Conservation (phyloP, 2,888 invertebrate genomes). For the Melieria crassipennis region DNA sequence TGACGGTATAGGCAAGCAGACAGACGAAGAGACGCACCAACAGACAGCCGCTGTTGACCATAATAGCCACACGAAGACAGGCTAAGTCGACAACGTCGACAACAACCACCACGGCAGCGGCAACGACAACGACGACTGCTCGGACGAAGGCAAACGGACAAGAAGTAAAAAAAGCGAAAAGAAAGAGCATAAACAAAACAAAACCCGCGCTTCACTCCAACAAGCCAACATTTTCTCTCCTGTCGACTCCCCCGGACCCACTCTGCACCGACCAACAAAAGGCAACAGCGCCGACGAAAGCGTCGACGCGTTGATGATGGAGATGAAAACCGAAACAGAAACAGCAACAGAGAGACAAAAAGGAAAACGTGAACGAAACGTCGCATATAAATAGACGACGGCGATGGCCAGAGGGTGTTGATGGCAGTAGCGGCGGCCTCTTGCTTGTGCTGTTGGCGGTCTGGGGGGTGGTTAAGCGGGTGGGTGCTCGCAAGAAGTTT, state of each 20-base stretch:
- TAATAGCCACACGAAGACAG: background rate
- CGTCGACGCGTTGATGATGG: slow-evolving; percentile 14
- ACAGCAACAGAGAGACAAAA: background rate
- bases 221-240: too few relatives aligned
- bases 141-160: too few relatives aligned
- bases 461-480: too few relatives aligned
- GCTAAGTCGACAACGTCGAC: background rate
- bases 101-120: slow-evolving; percentile 18
- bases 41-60: background rate
- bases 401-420: background rate
- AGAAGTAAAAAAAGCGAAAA: too few relatives aligned
- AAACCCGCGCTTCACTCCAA: too few relatives aligned
- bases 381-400: background rate
- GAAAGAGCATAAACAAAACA: too few relatives aligned
- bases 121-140: slow-evolving; percentile 21
- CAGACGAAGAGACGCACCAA: background rate
- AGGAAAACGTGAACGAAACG: background rate
- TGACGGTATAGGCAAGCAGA: slow-evolving; percentile 7
- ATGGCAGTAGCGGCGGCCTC: too few relatives aligned
- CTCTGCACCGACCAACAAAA: too few relatives aligned
- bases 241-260: too few relatives aligned
- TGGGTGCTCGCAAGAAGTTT: too few relatives aligned
- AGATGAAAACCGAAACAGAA: slow-evolving; percentile 1
- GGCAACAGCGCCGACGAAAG: slow-evolving; percentile 22
- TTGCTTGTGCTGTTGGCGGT: background rate